phyloP scores from a whole-genome alignment of 1,140 invertebrate species.

The Drosophila eugracilis region DNA sequence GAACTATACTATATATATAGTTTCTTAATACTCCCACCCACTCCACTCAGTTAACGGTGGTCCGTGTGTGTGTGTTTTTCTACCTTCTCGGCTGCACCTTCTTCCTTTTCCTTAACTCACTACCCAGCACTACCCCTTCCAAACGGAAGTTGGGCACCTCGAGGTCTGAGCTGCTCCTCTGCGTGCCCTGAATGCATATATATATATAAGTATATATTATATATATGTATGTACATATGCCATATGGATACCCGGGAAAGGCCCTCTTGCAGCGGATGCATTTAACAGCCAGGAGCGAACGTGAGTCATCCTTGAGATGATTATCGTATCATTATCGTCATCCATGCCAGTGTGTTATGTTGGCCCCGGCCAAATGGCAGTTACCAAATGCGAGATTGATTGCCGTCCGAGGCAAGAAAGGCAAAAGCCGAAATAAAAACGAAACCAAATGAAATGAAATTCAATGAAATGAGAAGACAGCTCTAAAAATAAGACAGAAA shows the following conservation, averaged over 20 bases:
- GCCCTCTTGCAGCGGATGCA: constrained; percentile 37
- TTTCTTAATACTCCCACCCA: neutral
- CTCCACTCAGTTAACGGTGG: neutral
- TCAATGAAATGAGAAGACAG: constrained; percentile 29
- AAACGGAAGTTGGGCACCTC: constrained; percentile 27
- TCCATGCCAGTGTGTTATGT: constrained; percentile 12
- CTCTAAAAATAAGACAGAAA: constrained; percentile 10
- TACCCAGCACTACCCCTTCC: neutral
- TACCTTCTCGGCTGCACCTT: constrained; percentile 11
- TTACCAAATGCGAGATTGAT: constrained; percentile 55
- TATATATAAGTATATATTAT: neutral
- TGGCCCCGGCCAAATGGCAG: constrained; percentile 34
- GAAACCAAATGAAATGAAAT: constrained; percentile 24
- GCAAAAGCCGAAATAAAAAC: constrained; percentile 3
- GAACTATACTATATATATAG: neutral
- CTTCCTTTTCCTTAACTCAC: constrained; percentile 21
- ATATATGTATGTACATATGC: neutral
- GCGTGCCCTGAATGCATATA: constrained; percentile 31
- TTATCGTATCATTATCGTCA: constrained; percentile 44
- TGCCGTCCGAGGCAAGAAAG: constrained; percentile 26
- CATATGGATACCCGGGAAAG: constrained; percentile 1
- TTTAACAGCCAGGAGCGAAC: constrained; percentile 33
- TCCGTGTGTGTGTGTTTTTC: constrained; percentile 16
- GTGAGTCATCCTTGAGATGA: constrained; percentile 44
- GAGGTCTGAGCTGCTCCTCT: constrained; percentile 29